Percentiles rank a stretch among this genome's conserved stretches.
phyloP scores from a whole-genome alignment of 1,140 invertebrate genomes.

The Daktulosphaira vitifoliae region DNA sequence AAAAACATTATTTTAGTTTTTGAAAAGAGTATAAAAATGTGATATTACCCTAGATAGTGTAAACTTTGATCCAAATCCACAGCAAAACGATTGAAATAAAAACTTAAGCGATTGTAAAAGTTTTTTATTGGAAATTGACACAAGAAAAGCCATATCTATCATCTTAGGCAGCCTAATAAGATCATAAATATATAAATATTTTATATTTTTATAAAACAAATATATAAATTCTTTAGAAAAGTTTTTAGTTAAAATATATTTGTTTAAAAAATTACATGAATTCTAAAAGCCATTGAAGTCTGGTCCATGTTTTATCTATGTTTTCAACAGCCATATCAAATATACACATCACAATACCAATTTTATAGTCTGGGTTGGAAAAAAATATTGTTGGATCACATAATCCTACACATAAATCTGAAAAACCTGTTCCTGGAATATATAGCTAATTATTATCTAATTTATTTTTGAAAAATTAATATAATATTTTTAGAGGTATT shows the following conservation, averaged over 20 bases:
- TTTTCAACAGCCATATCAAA: slow-evolving; percentile 47
- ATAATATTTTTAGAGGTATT: slow-evolving; percentile 37
- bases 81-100: slow-evolving; percentile 42
- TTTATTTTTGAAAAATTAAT: background rate
- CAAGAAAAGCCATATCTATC: slow-evolving; percentile 42
- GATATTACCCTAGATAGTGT: slow-evolving; percentile 36
- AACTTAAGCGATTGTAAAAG: slow-evolving; percentile 36
- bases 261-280: slow-evolving; percentile 34
- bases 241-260: background rate
- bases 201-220: no score
- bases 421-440: slow-evolving; percentile 45
- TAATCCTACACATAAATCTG: slow-evolving; percentile 45
- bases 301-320: slow-evolving; percentile 45
- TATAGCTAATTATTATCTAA: background rate
- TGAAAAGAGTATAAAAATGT: background rate
- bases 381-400: slow-evolving; percentile 50
- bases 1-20: no score
- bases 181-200: background rate
- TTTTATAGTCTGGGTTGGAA: slow-evolving; percentile 43
- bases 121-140: slow-evolving; percentile 42
- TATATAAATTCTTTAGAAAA: no score
- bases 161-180: slow-evolving; percentile 44
- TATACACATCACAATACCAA: slow-evolving; percentile 47
- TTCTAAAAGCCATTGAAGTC: slow-evolving; percentile 50
- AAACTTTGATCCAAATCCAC: slow-evolving; percentile 48